Evolutionary conservation across 1,140 invertebrate species (phyloP), one percentile per base, ranked within the genome.

Genomic region (Drosophila serrata): DNA sequence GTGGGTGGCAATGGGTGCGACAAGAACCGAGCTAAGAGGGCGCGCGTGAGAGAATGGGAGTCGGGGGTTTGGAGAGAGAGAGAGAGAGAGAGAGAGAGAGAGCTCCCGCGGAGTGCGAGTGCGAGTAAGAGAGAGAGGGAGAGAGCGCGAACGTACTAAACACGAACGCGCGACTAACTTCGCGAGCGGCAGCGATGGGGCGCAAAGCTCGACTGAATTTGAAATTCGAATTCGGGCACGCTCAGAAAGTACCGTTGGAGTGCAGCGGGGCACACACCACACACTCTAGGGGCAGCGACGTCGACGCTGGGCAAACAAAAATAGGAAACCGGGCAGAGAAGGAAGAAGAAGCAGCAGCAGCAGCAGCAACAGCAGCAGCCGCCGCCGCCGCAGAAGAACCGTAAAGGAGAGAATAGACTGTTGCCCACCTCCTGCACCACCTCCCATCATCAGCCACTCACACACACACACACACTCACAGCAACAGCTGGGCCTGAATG

Each of bases 121-220:
- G n/a, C n/a, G n/a, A n/a, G n/a, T n/a, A n/a, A n/a, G n/a, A n/a
- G n/a, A n/a, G n/a, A 63, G 70, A 40, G 59, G 6, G 31, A 11
- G 19, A 27, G 35, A 80, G 67, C 43, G 61, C 46, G 42, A 56
- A 46, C 53, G 53, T 56, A 45, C 65, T 45, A 73, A 77, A 61
- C 48, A 61, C 48, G 33, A 55, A 79, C 70, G 56, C 79, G 70
- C 67, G 62, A 75, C 74, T 81, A 61, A 88, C 85, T 90, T 88
- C 81, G 86, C 85, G 85, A 82, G 73, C 80, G 80, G 76, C 84
- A 60, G 67, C 84, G 86, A 84, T 79, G 85, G 85, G 80, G 81
- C 81, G 84, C 85, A 90, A 90, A 90, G 85, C 85, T 90, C 79
- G 85, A 90, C 81, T 90, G 78, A 90, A 90, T 85, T 81, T 81